These are phyloP conservation scores for Watsonalla cultraria DNA, from an alignment of 2,888 invertebrate genomes.

Conservation along the genomic window DNA sequence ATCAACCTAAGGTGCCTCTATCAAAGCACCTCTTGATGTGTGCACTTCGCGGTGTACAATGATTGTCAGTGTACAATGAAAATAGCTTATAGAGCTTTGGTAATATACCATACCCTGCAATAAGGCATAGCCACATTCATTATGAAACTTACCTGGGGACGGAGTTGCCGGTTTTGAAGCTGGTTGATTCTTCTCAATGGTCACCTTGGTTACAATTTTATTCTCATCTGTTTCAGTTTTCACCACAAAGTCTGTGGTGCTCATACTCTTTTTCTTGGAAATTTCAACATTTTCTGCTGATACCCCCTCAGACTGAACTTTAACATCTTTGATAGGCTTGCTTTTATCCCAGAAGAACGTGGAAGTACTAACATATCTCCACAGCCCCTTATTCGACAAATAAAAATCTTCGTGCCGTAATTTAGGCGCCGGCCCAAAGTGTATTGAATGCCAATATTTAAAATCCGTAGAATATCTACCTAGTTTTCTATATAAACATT, in stretches of 20 bases:
- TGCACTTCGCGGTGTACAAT: no score
- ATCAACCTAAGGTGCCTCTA: no score
- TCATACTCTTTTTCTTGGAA: conserved; percentile 38
- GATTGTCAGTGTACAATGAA: no score
- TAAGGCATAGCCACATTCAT: conserved; percentile 1
- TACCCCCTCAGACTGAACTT: conserved; percentile 15
- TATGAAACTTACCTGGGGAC: conserved; percentile 40
- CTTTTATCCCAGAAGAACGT: conserved; percentile 43
- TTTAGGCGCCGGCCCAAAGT: conserved; percentile 30
- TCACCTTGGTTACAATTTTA: conserved; percentile 66
- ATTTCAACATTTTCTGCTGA: conserved; percentile 20
- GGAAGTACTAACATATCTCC: conserved; percentile 46
- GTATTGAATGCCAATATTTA: conserved; percentile 48
- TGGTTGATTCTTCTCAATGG: conserved; percentile 51
- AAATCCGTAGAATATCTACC: conserved; percentile 47
- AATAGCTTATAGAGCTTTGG: no score
- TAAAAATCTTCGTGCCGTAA: conserved; percentile 30
- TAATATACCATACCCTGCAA: background rate
- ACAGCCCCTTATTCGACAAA: conserved; percentile 22
- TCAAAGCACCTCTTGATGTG: no score
- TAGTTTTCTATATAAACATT: conserved; percentile 56
- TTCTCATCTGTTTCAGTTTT: conserved; percentile 61
- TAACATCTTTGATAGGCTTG: conserved; percentile 25
- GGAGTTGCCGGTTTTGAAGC: conserved; percentile 24
- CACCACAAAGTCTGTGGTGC: conserved; percentile 54